phyloP scores from a whole-genome alignment of 2,797 vertebrate genomes.

The Molossus alvarezi region DNA sequence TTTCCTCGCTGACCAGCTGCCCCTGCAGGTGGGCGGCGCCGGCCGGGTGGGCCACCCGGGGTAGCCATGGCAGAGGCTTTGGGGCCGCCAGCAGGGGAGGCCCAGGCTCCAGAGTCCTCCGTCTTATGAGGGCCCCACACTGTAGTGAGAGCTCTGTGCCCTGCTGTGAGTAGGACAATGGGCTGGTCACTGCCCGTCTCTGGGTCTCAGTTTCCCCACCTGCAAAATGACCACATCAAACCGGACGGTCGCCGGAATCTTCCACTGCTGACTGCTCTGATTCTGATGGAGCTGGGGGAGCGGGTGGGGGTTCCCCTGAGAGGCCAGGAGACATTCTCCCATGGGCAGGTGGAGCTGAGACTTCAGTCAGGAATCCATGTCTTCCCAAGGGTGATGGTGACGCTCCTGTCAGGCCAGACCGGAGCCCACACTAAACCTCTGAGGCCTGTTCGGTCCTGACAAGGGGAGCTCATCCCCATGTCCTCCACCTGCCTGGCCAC shows the following conservation, averaged over 20 bases:
- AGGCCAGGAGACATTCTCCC: neutral
- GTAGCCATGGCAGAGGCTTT: neutral
- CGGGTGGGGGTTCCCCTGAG: neutral
- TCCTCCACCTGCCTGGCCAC: neutral
- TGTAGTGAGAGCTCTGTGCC: neutral
- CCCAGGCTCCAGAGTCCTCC: neutral
- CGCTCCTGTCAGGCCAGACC: neutral
- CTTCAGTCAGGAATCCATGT: neutral
- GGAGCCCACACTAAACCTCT: neutral
- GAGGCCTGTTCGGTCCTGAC: accelerated
- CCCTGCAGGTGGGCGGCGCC: conserved; percentile 94
- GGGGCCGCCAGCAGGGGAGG: neutral
- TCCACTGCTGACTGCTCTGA: neutral
- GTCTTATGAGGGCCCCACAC: accelerated
- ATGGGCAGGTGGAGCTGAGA: neutral
- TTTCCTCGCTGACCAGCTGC: conserved; percentile 96
- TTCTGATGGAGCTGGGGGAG: neutral
- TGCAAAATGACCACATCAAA: neutral
- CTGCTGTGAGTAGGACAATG: accelerated
- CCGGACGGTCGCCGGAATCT: neutral
- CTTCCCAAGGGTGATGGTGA: neutral
- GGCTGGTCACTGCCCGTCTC: neutral
- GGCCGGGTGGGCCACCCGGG: neutral
- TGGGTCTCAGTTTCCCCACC: neutral
- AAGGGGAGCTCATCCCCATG: accelerated